Evolutionary conservation across 2,888 invertebrate species (phyloP).

Genomic region (Dendrolimus houi): DNA sequence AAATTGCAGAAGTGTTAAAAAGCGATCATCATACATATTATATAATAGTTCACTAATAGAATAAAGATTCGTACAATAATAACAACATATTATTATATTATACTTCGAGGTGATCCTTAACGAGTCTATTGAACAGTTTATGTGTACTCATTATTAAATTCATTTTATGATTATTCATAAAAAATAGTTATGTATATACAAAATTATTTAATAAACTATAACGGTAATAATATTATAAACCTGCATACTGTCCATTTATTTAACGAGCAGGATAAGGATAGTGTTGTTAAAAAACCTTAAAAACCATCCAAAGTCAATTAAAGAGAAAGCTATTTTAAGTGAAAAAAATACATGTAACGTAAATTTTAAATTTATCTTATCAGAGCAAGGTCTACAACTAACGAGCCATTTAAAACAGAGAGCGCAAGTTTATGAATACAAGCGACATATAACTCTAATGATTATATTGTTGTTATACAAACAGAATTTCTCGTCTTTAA

Average conservation of each 20-base stretch:
- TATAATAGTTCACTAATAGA: too few relatives aligned
- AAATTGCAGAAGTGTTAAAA: too few relatives aligned
- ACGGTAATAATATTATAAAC: not conserved
- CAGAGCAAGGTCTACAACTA: slow-evolving; percentile 27
- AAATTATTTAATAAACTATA: not conserved
- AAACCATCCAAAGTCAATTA: slow-evolving; percentile 50
- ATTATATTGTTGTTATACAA: slow-evolving; percentile 41
- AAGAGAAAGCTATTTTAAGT: slow-evolving; percentile 44
- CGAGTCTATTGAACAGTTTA: too few relatives aligned
- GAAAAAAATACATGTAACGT: slow-evolving; percentile 24
- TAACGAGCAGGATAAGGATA: slow-evolving; percentile 42
- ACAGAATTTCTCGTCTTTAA: slow-evolving; percentile 21
- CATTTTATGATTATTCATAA: too few relatives aligned
- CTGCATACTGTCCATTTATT: slow-evolving; percentile 24
- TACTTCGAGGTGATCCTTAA: too few relatives aligned
- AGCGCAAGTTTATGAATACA: slow-evolving; percentile 39
- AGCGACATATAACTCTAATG: slow-evolving; percentile 30
- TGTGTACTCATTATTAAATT: too few relatives aligned
- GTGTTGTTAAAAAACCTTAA: slow-evolving; percentile 36
- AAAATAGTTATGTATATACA: too few relatives aligned
- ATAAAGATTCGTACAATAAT: too few relatives aligned
- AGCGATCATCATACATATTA: too few relatives aligned
- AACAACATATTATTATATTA: too few relatives aligned
- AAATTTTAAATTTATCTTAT: slow-evolving; percentile 45
- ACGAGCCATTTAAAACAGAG: slow-evolving; percentile 36